phyloP scores from a whole-genome alignment of 92 coral and sea anemone species.

The Isaurus tuberculatus region DNA sequence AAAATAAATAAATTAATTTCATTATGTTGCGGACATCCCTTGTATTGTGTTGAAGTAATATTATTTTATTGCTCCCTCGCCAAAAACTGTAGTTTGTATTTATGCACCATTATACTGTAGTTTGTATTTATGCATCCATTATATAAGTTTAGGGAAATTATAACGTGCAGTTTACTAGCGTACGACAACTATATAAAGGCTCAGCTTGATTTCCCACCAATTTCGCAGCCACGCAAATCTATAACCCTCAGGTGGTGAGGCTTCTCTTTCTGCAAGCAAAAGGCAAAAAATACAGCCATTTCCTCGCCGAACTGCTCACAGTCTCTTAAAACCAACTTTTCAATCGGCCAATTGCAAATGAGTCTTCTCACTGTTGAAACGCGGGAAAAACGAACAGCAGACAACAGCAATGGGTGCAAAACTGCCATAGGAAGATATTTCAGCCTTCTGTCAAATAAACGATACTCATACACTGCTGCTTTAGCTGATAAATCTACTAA shows the following conservation, averaged over 20 bases:
- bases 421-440: conserved; percentile 68
- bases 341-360: conserved; percentile 80
- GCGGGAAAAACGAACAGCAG: conserved; percentile 72
- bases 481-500: conserved; percentile 68
- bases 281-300: conserved; percentile 80
- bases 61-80: no score
- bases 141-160: no score
- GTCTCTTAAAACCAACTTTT: conserved; percentile 69
- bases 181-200: no score
- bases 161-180: no score
- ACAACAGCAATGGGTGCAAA: conserved; percentile 66
- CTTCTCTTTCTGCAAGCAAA: conserved; percentile 67
- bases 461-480: conserved; percentile 66
- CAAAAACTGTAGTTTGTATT: no score
- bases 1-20: no score
- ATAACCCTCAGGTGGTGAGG: conserved; percentile 61
- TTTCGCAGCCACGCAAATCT: conserved; percentile 87
- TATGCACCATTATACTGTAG: no score
- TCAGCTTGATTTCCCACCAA: conserved; percentile 62
- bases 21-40: no score
- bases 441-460: conserved; percentile 47
- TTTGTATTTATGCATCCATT: no score
- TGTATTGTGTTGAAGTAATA: no score
- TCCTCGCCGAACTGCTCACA: conserved; percentile 68
- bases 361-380: conserved; percentile 67